Percentiles rank a stretch among this genome's conserved stretches.
Conservation (phyloP, 1,140 invertebrate species). For the Diachasmimorpha longicaudata region DNA sequence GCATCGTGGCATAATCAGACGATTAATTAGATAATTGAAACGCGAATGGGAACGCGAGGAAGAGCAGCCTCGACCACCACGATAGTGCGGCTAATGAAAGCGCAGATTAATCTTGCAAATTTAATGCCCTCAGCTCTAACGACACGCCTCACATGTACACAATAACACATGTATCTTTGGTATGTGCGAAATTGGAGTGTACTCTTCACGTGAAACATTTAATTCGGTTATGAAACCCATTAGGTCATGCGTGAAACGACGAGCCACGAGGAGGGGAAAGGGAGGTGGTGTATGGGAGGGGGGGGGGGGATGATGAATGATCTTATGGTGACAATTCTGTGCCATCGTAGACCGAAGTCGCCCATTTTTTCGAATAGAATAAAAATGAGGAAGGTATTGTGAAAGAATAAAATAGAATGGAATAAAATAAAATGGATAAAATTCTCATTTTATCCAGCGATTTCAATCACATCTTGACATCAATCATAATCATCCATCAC, state of each 20-base stretch:
- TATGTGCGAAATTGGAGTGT: neutral
- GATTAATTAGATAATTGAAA: conserved; percentile 32
- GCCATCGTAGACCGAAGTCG: too few species aligned
- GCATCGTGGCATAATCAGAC: conserved; percentile 22
- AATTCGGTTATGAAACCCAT: conserved; percentile 55
- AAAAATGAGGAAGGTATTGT: too few species aligned
- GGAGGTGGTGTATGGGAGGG: neutral
- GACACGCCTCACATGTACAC: conserved; percentile 32
- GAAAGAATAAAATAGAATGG: too few species aligned
- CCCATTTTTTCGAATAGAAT: too few species aligned
- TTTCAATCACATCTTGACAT: neutral
- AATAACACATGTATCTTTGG: neutral
- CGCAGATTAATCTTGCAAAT: conserved; percentile 49
- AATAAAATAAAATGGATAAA: too few species aligned
- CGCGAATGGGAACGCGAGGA: conserved; percentile 7
- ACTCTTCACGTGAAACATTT: conserved; percentile 41
- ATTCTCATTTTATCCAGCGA: too few species aligned
- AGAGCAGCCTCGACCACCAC: conserved; percentile 15
- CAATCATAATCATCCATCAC: conserved; percentile 45
- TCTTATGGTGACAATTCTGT: too few species aligned
- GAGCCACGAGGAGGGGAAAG: neutral
- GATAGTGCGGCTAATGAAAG: conserved; percentile 40
- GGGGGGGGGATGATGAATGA: neutral
- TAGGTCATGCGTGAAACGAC: conserved; percentile 41
- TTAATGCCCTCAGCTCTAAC: conserved; percentile 40